phyloP scores from a whole-genome alignment of 2,797 vertebrate species.

The Moxostoma hubbsi region DNA sequence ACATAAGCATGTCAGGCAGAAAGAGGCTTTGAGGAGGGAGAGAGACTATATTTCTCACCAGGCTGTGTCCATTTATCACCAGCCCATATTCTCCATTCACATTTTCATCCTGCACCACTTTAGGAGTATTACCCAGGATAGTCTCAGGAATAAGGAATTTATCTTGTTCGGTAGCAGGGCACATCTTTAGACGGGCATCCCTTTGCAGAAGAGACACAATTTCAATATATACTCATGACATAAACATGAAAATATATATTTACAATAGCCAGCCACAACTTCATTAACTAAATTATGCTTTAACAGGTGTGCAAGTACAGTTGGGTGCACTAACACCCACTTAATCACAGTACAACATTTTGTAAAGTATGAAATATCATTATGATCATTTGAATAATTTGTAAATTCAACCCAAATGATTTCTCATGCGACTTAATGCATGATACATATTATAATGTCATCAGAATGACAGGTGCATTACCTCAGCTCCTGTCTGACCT shows the following conservation, averaged over 20 bases:
- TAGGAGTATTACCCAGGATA: constrained; percentile 59
- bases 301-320: too few relatives aligned
- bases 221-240: background rate
- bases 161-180: constrained; percentile 71
- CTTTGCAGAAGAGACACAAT: constrained; percentile 65
- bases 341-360: too few relatives aligned
- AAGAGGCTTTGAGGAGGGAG: background rate
- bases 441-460: background rate
- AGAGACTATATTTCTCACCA: constrained; percentile 77
- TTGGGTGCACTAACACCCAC: too few relatives aligned
- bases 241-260: background rate
- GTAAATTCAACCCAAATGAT: background rate
- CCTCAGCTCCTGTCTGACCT: constrained; percentile 86
- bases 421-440: background rate
- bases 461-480: background rate
- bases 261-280: background rate
- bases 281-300: too few relatives aligned
- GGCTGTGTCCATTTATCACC: constrained; percentile 90
- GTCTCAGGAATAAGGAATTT: constrained; percentile 60
- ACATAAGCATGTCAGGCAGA: background rate
- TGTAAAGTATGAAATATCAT: too few relatives aligned
- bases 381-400: background rate
- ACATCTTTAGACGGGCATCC: constrained; percentile 83
- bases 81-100: constrained; percentile 84
- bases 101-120: constrained; percentile 77